Conservation (phyloP, 2,797 vertebrate species). For the Phalloptychus januarius region DNA sequence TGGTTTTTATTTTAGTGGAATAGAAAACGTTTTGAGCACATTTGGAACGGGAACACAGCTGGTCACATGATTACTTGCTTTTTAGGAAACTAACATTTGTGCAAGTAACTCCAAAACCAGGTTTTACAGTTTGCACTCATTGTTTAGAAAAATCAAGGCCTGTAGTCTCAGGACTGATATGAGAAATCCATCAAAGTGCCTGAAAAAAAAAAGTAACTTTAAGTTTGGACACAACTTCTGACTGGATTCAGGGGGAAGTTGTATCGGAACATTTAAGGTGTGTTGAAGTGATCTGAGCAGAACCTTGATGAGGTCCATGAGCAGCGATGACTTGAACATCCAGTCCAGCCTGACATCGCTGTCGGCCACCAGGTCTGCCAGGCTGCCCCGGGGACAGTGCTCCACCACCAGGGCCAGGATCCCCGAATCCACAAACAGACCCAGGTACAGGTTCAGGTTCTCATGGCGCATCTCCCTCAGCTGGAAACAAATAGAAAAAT, state of each 20-base stretch:
- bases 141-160: too few species aligned
- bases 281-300: not conserved
- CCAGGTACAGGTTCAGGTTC: conserved; percentile 87
- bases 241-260: not conserved
- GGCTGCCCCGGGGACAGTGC: conserved; percentile 87
- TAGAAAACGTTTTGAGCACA: too few species aligned
- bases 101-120: too few species aligned
- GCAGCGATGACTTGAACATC: conserved; percentile 91
- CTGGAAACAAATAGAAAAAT: conserved; percentile 57
- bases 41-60: too few species aligned
- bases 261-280: not conserved
- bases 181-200: too few species aligned
- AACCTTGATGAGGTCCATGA: conserved; percentile 91
- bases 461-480: conserved; percentile 87
- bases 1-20: too few species aligned
- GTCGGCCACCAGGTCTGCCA: conserved; percentile 86
- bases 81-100: too few species aligned
- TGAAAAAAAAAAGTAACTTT: too few species aligned
- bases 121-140: too few species aligned
- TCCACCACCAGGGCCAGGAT: conserved; percentile 87
- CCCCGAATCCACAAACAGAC: conserved; percentile 84
- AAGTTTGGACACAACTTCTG: not conserved
- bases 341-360: conserved; percentile 87
- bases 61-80: too few species aligned
- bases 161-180: too few species aligned